Conservation (phyloP, 1,140 invertebrate genomes). For the Drosophila albomicans region DNA sequence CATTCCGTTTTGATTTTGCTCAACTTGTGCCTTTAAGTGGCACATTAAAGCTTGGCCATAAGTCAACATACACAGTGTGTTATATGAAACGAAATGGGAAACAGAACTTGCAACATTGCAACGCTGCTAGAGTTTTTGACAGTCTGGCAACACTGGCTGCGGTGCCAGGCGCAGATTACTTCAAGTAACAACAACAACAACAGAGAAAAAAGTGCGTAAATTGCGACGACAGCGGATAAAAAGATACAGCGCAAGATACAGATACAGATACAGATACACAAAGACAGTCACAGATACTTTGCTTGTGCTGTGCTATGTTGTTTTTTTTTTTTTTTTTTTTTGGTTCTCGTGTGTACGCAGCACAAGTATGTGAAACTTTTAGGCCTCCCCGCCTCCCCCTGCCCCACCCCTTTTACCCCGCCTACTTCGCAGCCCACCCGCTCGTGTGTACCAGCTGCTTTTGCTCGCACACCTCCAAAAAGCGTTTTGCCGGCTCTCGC, state of each 20-base stretch:
- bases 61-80: too few relatives aligned
- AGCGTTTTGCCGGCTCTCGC: slow-evolving; percentile 35
- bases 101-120: too few relatives aligned
- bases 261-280: slow-evolving; percentile 27
- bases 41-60: too few relatives aligned
- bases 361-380: slow-evolving; percentile 51
- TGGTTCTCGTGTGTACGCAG: slow-evolving; percentile 18
- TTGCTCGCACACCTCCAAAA: slow-evolving; percentile 20
- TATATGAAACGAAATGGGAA: too few relatives aligned
- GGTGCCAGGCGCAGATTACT: slow-evolving; percentile 4
- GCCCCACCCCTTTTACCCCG: not conserved
- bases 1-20: slow-evolving; percentile 13
- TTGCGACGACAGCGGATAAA: slow-evolving; percentile 21
- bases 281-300: slow-evolving; percentile 22
- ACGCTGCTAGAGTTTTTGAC: too few relatives aligned
- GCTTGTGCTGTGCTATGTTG: slow-evolving; percentile 3
- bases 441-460: not conserved
- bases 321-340: too few relatives aligned
- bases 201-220: slow-evolving; percentile 46
- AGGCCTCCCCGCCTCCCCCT: not conserved
- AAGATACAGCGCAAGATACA: slow-evolving; percentile 15
- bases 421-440: not conserved
- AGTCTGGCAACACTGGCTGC: slow-evolving; percentile 13
- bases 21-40: too few relatives aligned
- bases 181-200: too few relatives aligned